Evolutionary conservation across 1,140 invertebrate genomes (phyloP).

Genomic region (Leptinotarsa texana): DNA sequence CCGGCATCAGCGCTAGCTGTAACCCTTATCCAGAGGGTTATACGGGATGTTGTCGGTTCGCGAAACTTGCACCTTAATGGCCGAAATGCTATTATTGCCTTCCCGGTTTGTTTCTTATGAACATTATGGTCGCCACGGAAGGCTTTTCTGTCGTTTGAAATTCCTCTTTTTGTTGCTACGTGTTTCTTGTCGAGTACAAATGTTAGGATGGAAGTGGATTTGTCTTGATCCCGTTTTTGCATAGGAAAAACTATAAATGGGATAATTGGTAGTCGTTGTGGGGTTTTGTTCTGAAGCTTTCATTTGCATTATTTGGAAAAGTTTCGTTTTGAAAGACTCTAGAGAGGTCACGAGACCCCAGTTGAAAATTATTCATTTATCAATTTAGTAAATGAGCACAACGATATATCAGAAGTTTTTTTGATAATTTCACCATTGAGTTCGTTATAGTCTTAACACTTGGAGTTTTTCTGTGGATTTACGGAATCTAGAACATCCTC

Average conservation of each 20-base stretch:
- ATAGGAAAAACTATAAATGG: background rate
- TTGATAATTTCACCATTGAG: too few species aligned
- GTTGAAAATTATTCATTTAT: too few species aligned
- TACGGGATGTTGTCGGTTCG: conserved; percentile 30
- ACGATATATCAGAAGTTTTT: too few species aligned
- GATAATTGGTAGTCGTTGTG: too few species aligned
- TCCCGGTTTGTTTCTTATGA: conserved; percentile 34
- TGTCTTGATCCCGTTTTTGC: background rate
- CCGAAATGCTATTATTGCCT: conserved; percentile 34
- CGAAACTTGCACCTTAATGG: conserved; percentile 35
- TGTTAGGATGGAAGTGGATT: background rate
- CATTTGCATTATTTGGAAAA: too few species aligned
- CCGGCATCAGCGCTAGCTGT: conserved; percentile 38
- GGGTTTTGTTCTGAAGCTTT: too few species aligned
- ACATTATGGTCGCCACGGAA: conserved; percentile 28
- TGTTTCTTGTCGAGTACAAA: background rate
- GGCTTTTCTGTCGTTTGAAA: conserved; percentile 1
- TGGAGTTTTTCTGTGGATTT: too few species aligned
- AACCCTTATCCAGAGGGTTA: conserved; percentile 45
- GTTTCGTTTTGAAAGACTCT: too few species aligned
- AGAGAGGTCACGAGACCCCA: too few species aligned
- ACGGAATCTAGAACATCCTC: too few species aligned
- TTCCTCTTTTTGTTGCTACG: background rate
- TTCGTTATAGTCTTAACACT: too few species aligned
- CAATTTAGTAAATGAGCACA: too few species aligned